Percentiles rank a stretch among this genome's conserved stretches.
Evolutionary conservation across 2,888 invertebrate genomes (phyloP).

Genomic region (Epinotia ramella): DNA sequence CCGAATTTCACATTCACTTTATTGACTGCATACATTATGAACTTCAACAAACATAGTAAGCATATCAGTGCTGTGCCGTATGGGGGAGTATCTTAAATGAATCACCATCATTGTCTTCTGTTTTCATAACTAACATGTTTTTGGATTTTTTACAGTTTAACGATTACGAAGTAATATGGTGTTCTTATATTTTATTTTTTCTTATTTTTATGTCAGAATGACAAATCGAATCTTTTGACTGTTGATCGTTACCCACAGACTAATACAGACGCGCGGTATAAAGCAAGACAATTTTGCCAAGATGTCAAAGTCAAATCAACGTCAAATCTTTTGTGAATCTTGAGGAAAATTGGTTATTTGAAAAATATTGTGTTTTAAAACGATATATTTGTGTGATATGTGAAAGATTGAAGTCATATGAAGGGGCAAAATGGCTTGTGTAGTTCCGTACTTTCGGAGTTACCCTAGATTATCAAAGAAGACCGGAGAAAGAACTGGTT

Average conservation of each 20-base stretch:
- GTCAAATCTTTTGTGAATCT: no score
- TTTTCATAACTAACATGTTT: conserved; percentile 62
- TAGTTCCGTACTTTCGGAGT: no score
- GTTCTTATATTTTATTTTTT: background rate
- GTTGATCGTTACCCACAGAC: background rate
- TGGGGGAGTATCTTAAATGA: conserved; percentile 54
- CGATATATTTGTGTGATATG: no score
- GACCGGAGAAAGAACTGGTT: no score
- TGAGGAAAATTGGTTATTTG: no score
- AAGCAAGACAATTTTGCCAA: no score
- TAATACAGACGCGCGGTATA: no score
- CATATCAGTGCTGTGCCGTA: conserved; percentile 57
- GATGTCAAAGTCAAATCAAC: no score
- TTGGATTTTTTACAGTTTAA: conserved; percentile 46
- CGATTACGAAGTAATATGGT: conserved; percentile 37
- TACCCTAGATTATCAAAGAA: no score
- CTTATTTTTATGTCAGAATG: conserved; percentile 5
- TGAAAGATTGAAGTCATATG: no score
- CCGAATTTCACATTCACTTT: background rate
- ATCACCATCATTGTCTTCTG: conserved; percentile 50
- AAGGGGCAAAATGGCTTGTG: no score
- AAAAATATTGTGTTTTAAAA: no score
- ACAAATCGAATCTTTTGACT: background rate
- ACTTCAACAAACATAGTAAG: conserved; percentile 57
- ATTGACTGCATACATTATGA: conserved; percentile 49